These are phyloP conservation scores for Agrochola circellaris DNA, from an alignment of 2,888 invertebrate species.

Conservation along the genomic window DNA sequence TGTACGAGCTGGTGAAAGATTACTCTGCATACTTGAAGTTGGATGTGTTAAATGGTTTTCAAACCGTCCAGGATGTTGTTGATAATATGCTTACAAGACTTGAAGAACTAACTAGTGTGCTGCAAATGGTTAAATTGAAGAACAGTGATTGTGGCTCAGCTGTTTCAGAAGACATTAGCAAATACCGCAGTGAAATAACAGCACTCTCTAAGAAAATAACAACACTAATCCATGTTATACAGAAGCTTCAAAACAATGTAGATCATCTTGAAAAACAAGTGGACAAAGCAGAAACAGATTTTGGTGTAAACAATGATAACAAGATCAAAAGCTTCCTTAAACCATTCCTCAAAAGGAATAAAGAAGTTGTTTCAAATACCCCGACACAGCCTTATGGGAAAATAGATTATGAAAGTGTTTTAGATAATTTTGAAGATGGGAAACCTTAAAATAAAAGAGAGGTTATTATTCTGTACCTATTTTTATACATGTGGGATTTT, in stretches of 20 bases:
- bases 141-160: constrained; percentile 84
- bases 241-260: constrained; percentile 85
- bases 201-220: constrained; percentile 89
- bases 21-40: constrained; percentile 90
- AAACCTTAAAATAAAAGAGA: constrained; percentile 53
- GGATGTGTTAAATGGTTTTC: constrained; percentile 89
- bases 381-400: constrained; percentile 51
- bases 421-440: constrained; percentile 79
- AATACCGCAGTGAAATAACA: constrained; percentile 88
- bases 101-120: constrained; percentile 92
- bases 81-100: constrained; percentile 93
- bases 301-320: constrained; percentile 90
- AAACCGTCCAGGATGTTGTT: constrained; percentile 91
- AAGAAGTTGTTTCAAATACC: constrained; percentile 65
- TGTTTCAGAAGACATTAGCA: constrained; percentile 89
- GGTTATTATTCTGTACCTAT: constrained; percentile 11
- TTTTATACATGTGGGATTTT: constrained; percentile 17
- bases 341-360: constrained; percentile 89
- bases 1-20: constrained; percentile 88
- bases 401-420: constrained; percentile 77
- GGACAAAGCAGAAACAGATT: constrained; percentile 91
- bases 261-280: constrained; percentile 91
- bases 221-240: constrained; percentile 89
- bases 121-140: constrained; percentile 90
- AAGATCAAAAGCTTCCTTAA: constrained; percentile 91